Percentiles rank a stretch among this genome's conserved stretches.
These are phyloP conservation scores for Petroica traversi DNA, from an alignment of 2,113 vertebrate species.

Conservation along the genomic window DNA sequence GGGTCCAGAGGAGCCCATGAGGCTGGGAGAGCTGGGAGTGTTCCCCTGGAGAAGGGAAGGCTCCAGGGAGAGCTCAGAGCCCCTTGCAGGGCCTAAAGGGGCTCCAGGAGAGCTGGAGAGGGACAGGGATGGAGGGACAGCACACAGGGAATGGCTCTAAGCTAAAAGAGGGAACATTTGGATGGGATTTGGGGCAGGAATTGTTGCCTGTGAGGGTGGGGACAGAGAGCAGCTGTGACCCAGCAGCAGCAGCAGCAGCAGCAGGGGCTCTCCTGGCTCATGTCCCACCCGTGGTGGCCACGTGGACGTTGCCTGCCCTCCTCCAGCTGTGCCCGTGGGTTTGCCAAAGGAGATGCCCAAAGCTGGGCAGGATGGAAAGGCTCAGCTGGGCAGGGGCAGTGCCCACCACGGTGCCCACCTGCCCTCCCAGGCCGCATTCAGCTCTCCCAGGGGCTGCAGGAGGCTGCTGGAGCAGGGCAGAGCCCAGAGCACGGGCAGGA, in stretches of 20 bases:
- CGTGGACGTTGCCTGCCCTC: accelerated
- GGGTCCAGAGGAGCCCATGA: background rate
- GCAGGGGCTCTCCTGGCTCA: accelerated
- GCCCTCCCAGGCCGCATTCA: background rate
- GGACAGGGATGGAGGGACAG: background rate
- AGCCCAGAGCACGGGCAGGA: accelerated
- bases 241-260: background rate
- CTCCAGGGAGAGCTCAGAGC: background rate
- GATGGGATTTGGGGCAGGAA: background rate
- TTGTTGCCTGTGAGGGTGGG: accelerated
- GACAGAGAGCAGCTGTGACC: background rate
- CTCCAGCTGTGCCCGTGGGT: background rate
- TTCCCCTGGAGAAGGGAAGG: background rate
- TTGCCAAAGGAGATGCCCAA: background rate
- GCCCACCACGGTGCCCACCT: no score
- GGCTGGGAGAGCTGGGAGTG: background rate
- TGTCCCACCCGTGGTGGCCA: background rate
- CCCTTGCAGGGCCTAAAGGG: background rate
- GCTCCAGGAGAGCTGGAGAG: background rate
- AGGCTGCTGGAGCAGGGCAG: background rate
- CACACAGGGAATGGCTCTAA: background rate
- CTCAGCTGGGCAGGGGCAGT: no score
- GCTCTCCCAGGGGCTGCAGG: background rate
- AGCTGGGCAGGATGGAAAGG: accelerated
- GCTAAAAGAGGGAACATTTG: background rate